Conservation (phyloP, 2,888 invertebrate species). For the Eustalomyia histrio region DNA sequence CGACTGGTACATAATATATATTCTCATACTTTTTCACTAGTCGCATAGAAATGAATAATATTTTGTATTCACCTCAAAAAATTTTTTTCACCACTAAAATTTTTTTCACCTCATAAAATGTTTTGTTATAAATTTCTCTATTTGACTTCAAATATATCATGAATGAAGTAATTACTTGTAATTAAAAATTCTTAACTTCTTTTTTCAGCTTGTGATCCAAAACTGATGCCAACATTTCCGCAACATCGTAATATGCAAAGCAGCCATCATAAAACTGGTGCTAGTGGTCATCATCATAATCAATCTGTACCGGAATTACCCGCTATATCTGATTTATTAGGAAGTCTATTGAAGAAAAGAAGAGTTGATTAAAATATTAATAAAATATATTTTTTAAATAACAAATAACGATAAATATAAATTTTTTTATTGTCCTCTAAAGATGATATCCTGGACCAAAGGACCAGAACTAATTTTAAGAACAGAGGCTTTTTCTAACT, state of each 20-base stretch:
- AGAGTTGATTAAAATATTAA: slow-evolving; percentile 82
- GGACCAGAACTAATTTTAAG: too few species aligned
- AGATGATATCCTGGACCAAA: too few species aligned
- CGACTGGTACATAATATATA: too few species aligned
- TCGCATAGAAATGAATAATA: too few species aligned
- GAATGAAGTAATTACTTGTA: too few species aligned
- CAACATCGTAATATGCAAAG: slow-evolving; percentile 91
- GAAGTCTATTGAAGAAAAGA: slow-evolving; percentile 89
- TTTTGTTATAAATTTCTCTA: too few species aligned
- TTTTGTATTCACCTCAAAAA: too few species aligned
- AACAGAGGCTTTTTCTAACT: too few species aligned
- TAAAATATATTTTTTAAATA: background rate
- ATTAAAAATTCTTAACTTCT: background rate
- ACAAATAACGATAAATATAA: background rate
- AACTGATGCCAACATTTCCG: slow-evolving; percentile 98
- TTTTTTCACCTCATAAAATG: too few species aligned
- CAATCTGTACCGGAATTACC: slow-evolving; percentile 69
- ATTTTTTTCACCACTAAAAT: too few species aligned
- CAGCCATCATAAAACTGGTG: slow-evolving; percentile 46
- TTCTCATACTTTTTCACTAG: too few species aligned
- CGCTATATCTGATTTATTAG: slow-evolving; percentile 89
- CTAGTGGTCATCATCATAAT: slow-evolving; percentile 53
- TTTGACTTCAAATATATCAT: background rate
- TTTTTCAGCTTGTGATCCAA: slow-evolving; percentile 92
- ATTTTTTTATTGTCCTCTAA: too few species aligned